Evolutionary conservation across 2,113 vertebrate genomes (phyloP).

Genomic region (Crotalus viridis): DNA sequence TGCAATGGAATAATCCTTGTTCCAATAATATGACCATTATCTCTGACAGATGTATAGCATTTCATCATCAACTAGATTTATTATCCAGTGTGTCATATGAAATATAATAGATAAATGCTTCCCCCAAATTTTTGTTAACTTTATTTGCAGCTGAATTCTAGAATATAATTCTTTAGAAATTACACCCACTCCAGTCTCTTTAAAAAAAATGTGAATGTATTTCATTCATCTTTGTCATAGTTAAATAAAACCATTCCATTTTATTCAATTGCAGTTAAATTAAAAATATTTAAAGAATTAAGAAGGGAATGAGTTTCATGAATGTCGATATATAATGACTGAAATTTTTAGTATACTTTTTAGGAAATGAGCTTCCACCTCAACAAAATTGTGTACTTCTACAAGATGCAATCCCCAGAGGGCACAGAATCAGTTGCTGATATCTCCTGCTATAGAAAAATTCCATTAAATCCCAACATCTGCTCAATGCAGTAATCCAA

Average conservation of each 20-base stretch:
- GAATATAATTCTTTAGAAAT: neutral
- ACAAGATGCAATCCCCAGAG: too few relatives aligned
- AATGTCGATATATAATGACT: neutral
- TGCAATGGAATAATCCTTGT: neutral
- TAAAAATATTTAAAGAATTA: too few relatives aligned
- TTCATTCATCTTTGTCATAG: neutral
- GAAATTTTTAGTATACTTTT: too few relatives aligned
- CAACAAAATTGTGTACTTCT: neutral
- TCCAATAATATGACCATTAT: neutral
- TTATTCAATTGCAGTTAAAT: neutral
- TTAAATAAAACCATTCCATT: neutral
- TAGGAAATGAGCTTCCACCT: neutral
- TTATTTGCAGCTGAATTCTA: neutral
- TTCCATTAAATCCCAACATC: too few relatives aligned
- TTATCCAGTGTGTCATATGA: neutral
- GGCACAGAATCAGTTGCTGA: too few relatives aligned
- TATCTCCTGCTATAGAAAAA: too few relatives aligned
- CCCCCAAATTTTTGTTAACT: neutral
- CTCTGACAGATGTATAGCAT: conserved; percentile 2
- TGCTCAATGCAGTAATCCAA: neutral
- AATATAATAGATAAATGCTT: neutral
- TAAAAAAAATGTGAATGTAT: neutral
- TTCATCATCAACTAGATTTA: conserved; percentile 6
- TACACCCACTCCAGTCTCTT: neutral
- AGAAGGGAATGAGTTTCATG: neutral